phyloP scores from a whole-genome alignment of 2,888 invertebrate genomes.

The Chironomus tentans region DNA sequence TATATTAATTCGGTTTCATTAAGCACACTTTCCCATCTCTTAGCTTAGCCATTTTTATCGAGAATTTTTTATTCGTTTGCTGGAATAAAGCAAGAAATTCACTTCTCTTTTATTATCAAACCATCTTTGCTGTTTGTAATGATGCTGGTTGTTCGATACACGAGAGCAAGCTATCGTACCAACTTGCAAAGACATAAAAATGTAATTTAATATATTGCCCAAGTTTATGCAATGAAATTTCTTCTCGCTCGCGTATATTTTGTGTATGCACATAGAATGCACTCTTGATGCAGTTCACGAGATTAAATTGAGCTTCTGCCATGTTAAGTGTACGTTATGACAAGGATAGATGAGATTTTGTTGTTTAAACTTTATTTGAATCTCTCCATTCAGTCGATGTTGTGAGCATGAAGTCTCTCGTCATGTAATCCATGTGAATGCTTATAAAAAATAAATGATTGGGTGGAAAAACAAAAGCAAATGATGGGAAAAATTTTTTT shows the following conservation, averaged over 20 bases:
- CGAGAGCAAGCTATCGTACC: neutral
- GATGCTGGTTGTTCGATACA: neutral
- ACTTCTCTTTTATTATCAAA: neutral
- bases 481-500: too few relatives aligned
- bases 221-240: neutral
- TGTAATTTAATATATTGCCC: neutral
- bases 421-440: too few relatives aligned
- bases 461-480: too few relatives aligned
- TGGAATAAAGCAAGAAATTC: neutral
- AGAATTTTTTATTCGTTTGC: neutral
- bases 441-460: too few relatives aligned
- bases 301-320: slow-evolving; percentile 4
- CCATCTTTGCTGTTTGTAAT: neutral
- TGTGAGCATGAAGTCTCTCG: too few relatives aligned
- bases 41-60: neutral
- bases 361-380: neutral
- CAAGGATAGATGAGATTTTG: neutral
- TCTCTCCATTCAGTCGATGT: too few relatives aligned
- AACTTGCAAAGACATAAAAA: neutral
- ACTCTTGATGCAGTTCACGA: neutral
- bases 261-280: neutral
- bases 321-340: neutral
- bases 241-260: neutral
- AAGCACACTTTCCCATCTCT: neutral
- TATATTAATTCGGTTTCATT: slow-evolving; percentile 23